Evolutionary conservation across 2,888 invertebrate species (phyloP).

Genomic region (Palloptera scutellata): DNA sequence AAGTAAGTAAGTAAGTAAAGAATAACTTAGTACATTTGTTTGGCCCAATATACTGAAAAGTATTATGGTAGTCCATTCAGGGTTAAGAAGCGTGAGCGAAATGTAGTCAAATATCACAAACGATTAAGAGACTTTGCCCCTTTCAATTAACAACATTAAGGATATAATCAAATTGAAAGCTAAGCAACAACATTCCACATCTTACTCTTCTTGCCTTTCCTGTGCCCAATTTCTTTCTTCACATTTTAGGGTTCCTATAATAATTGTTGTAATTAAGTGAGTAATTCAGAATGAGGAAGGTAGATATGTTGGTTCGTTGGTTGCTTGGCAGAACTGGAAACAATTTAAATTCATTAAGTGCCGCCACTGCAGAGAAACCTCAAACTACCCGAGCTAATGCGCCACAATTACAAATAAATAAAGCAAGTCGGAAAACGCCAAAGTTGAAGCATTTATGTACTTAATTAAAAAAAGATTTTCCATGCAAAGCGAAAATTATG

Average conservation of each 20-base stretch:
- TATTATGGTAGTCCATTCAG: neutral
- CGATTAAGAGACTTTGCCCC: too few relatives aligned
- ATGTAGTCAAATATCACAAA: neutral
- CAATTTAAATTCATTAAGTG: slow-evolving; percentile 40
- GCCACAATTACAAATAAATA: neutral
- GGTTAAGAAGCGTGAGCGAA: neutral
- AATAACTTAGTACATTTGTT: too few relatives aligned
- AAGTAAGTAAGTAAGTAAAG: too few relatives aligned
- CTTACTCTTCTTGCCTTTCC: too few relatives aligned
- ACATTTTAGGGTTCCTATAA: too few relatives aligned
- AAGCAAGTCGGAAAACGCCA: slow-evolving; percentile 10
- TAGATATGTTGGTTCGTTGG: slow-evolving; percentile 6
- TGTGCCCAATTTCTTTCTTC: too few relatives aligned
- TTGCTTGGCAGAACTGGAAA: slow-evolving; percentile 4
- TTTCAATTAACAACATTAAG: too few relatives aligned
- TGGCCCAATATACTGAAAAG: too few relatives aligned
- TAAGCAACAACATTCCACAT: too few relatives aligned
- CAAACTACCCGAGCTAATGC: slow-evolving; percentile 10
- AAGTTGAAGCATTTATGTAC: slow-evolving; percentile 23
- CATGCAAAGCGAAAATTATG: slow-evolving; percentile 41
- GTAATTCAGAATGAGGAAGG: slow-evolving; percentile 10
- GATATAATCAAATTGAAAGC: too few relatives aligned
- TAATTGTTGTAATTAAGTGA: too few relatives aligned
- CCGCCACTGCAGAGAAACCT: slow-evolving; percentile 29
- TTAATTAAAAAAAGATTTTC: slow-evolving; percentile 19